Conservation (phyloP, 2,113 vertebrate genomes). For the Barbus barbus region DNA sequence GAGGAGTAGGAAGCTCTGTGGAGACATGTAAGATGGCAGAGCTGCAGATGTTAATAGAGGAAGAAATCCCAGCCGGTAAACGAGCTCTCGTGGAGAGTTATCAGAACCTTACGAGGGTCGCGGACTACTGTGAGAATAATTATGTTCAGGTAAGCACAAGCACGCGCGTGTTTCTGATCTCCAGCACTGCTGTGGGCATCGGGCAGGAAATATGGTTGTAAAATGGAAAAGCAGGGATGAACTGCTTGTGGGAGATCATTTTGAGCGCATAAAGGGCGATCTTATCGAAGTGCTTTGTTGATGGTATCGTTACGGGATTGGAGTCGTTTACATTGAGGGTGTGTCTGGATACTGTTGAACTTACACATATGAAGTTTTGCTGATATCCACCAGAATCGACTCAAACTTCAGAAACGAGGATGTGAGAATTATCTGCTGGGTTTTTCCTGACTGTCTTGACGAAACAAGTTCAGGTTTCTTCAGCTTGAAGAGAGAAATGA, state of each 20-base stretch:
- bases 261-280: not conserved
- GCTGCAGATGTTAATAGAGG: slow-evolving; percentile 99
- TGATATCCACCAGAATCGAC: not conserved
- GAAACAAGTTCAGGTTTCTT: too few relatives aligned
- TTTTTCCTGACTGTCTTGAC: too few relatives aligned
- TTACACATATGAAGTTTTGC: not conserved
- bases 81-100: slow-evolving; percentile 94
- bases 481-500: not conserved
- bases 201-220: slow-evolving; percentile 72
- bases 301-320: slow-evolving; percentile 17
- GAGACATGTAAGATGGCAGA: slow-evolving; percentile 98
- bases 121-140: slow-evolving; percentile 99
- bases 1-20: slow-evolving; percentile 82
- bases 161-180: slow-evolving; percentile 1
- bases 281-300: not conserved
- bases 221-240: slow-evolving; percentile 10
- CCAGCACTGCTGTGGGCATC: slow-evolving; percentile 48
- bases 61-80: slow-evolving; percentile 97
- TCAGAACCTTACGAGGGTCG: slow-evolving; percentile 94
- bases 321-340: slow-evolving; percentile 69
- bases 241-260: not conserved
- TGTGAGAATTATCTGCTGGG: too few relatives aligned
- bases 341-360: slow-evolving; percentile 66
- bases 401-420: slow-evolving; percentile 11
- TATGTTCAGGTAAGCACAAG: slow-evolving; percentile 90